phyloP scores from a whole-genome alignment of 1,140 invertebrate genomes.

The Halotydeus destructor region DNA sequence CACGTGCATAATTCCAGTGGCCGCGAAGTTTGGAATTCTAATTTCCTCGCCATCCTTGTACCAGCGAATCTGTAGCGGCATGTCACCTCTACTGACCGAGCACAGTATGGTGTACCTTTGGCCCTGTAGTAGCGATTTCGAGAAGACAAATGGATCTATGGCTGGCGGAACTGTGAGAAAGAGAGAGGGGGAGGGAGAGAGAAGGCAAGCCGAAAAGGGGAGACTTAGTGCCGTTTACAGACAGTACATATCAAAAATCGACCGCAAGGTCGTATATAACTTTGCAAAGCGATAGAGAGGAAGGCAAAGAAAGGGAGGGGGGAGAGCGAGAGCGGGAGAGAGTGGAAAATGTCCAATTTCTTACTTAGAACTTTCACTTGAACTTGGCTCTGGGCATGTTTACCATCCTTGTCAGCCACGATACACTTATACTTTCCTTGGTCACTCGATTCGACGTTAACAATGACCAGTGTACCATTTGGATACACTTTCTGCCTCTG shows the following conservation, averaged over 20 bases:
- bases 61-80: slow-evolving; percentile 30
- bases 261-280: not conserved
- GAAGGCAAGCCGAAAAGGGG: not conserved
- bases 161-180: slow-evolving; percentile 15
- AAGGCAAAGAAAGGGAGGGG: no score
- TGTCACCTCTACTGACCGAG: slow-evolving; percentile 23
- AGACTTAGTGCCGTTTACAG: not conserved
- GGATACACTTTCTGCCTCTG: slow-evolving; percentile 25
- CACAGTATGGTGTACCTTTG: slow-evolving; percentile 31
- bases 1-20: slow-evolving; percentile 9
- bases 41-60: slow-evolving; percentile 27
- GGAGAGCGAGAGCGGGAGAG: no score
- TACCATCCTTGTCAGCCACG: slow-evolving; percentile 17
- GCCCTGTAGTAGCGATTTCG: slow-evolving; percentile 34
- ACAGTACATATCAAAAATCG: not conserved
- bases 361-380: slow-evolving; percentile 13
- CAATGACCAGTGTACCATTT: slow-evolving; percentile 60
- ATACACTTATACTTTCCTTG: slow-evolving; percentile 57
- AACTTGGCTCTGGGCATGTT: slow-evolving; percentile 1
- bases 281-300: not conserved
- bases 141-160: slow-evolving; percentile 34
- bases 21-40: not conserved
- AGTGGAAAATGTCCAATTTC: slow-evolving; percentile 4
- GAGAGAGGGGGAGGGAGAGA: slow-evolving; percentile 2
- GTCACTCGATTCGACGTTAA: slow-evolving; percentile 39